Base-by-base conservation (phyloP, 2,113 vertebrate species). In the Typhlomys cinereus region DNA sequence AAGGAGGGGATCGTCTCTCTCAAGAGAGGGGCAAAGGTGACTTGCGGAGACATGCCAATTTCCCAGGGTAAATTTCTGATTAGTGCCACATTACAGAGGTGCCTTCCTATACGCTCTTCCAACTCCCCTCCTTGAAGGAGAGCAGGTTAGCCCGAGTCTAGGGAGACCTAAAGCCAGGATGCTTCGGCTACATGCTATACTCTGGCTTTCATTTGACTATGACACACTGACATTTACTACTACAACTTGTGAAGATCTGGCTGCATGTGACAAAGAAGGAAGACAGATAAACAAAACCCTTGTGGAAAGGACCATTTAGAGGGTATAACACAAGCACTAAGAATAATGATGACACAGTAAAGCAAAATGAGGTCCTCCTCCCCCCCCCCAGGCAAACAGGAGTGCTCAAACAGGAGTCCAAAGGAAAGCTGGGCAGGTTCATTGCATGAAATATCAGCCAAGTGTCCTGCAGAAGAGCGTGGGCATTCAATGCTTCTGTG, bases 151-250 rank as follows among this genome's bases (percentile, higher is more conserved):
- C 21, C 1, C 17, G 5, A 11, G 70, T 75, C 64, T n/a, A 25
- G 74, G 39, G 52, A n/a, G 7, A 20, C 25, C 50, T 31, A 31
- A 75, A 36, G 31, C 41, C 59, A 48, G 50, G 52, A 18, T 75
- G 31, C 48, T 78, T 59, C 44, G 5, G 48, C 31, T 64, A 20
- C 27, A n/a, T 23, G 9, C 36, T 71, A 48, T 41, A 57, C n/a
- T 86, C 87, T 64, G 61, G 31, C 50, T 39, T 82, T 93, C 74
- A 61, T 69, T 79, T 69, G 46, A 62, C 89, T 48, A 74, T 34
- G 31, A 50, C 27, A 69, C 85, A 41, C 78, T 39, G 59, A 88
- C 14, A 85, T 13, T 57, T 39, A 74, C 64, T 46, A 78, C 66
- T 17, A 64, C n/a, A 88, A 75, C 44, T n/a, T 34, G 23, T 31